Base-by-base conservation (phyloP, 2,797 vertebrate species). In the Micropoecilia bifurca region DNA sequence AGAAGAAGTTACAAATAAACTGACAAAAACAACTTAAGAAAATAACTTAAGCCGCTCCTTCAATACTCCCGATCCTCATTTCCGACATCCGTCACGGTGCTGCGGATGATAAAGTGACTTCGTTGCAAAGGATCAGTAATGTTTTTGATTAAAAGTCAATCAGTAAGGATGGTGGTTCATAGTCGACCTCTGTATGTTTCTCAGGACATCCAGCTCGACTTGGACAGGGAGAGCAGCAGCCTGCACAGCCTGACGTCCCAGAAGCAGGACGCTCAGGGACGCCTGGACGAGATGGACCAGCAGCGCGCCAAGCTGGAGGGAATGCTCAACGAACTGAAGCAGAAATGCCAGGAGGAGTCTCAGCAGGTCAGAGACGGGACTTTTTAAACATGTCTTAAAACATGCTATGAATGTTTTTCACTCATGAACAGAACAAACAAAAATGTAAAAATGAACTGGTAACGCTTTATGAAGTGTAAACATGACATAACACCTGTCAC, bases 281-380 rank as follows among this genome's bases (percentile, higher is more conserved):
- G 98, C 9, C 94, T 99, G 77, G 96, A 97, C 8, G 98, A 99
- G 87, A 98, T 99, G 98, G 98, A 99, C 85, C 98, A 99, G 94
- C 99, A 99, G 95, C 98, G 97, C 89, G 95, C 96, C 89, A 99
- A 98, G 79, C 96, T 99, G 79, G 96, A 98, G 63, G 97, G 97
- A 85, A 98, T 98, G 97, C 94, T 99, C 81, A 96, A 87, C 0
- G 97, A 99, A 0, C 91, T 97, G 4, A 96, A 96, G 92, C 96
- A 96, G 88, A 98, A 98, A 80, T 98, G 97, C 90, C 97, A 98
- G 85, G 97, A 98, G 0, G 98, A 99, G 92, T 96, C 96, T 0
- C 96, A 97, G 80, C 96, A 94, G 97, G 98, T 99, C 79, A 91
- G 96, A 68, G 45, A 63, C 45, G 3, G 20, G 10, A 53, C 41